Conservation (phyloP, 2,113 vertebrate species). For the cattle (Bos taurus) region ARS-UCD2.0 NC_037330.1:74806501-74807000, state of each 20-base stretch:
- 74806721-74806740: background rate
- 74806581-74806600: background rate
- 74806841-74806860: background rate
- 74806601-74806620: background rate
- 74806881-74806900: background rate
- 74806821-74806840: background rate
- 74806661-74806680: background rate
- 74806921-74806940: background rate
- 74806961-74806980: too few relatives aligned
- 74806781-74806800: background rate
- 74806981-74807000: too few relatives aligned
- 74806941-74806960: background rate
- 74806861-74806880: background rate
- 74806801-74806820: background rate
- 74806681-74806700: background rate
- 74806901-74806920: background rate
- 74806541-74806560: background rate
- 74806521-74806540: background rate
- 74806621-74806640: background rate
- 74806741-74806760: background rate
- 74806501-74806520: background rate
- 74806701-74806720: background rate
- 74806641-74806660: background rate
- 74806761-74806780: background rate
- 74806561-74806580: background rate